Evolutionary conservation across 2,888 invertebrate species (phyloP).

Genomic region (Caenorhabditis sp.): DNA sequence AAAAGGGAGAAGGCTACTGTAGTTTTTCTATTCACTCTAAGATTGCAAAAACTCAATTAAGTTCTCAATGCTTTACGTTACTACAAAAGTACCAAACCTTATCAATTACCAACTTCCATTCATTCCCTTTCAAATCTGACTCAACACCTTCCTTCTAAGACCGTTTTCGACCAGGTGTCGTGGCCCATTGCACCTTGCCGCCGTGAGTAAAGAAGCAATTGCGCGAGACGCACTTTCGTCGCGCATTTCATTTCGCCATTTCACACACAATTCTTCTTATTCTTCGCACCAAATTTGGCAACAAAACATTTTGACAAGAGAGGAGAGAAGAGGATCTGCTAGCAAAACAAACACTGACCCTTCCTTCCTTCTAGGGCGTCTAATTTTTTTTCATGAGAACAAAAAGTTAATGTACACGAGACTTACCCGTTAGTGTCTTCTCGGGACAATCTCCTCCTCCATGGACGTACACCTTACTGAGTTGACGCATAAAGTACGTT

Average conservation of each 20-base stretch:
- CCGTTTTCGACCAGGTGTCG: slow-evolving; percentile 57
- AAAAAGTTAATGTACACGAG: too few species aligned
- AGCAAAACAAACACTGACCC: slow-evolving; percentile 32
- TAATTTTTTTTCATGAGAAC: too few species aligned
- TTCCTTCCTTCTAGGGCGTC: not conserved
- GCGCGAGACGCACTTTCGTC: slow-evolving; percentile 48
- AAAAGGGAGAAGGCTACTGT: too few species aligned
- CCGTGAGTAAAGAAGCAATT: slow-evolving; percentile 40
- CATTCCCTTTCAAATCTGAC: slow-evolving; percentile 35
- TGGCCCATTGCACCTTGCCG: slow-evolving; percentile 52
- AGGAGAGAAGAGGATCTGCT: slow-evolving; percentile 44
- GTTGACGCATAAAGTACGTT: slow-evolving; percentile 80
- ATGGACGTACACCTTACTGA: slow-evolving; percentile 84
- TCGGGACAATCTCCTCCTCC: slow-evolving; percentile 90
- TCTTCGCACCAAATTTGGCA: slow-evolving; percentile 29
- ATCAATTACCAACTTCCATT: slow-evolving; percentile 50
- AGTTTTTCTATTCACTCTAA: too few species aligned
- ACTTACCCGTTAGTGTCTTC: slow-evolving; percentile 87
- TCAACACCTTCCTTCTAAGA: slow-evolving; percentile 45
- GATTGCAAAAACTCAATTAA: too few species aligned
- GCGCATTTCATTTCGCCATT: slow-evolving; percentile 16
- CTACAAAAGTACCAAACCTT: too few species aligned
- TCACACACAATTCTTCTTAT: slow-evolving; percentile 46
- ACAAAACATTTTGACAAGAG: slow-evolving; percentile 22
- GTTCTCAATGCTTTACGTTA: too few species aligned